Evolutionary conservation across 2,888 invertebrate species (phyloP), one percentile per base, ranked within the genome.

Genomic region (Lordiphosa fenestrarum): DNA sequence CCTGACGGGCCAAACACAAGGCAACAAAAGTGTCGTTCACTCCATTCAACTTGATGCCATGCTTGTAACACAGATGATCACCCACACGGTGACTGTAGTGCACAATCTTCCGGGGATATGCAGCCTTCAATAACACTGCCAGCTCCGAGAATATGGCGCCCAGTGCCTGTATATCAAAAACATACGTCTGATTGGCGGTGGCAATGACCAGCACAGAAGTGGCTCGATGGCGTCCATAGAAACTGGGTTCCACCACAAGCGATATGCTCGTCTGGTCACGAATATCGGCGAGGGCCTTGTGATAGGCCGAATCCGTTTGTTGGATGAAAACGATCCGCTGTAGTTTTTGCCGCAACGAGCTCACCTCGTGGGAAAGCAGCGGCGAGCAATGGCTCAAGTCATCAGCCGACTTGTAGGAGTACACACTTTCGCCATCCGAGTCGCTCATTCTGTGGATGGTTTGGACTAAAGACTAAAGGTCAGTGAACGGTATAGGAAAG

Each of bases 51-150:
- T 19, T 23, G 1, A 77, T 40, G 0, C 60, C 44, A 10, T 71
- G 51, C 6, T 35, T 23, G 12, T 62, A 23, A 6, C 19, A n/a
- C 3, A 77, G 33, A 1, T 66, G 56, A 37, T 77, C 73, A 9
- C 51, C 51, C n/a, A 80, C 55, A 0, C 77, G 76, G 46, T 77
- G 71, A 9, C 81, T 60, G n/a, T 75, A 73, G 47, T 83, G 76
- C 48, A 80, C 60, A 48, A 77, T 55, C 19, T 77, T 77, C 4
- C 54, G 38, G 0, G 77, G 77, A 33, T 21, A 12, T 4, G 53
- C 30, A 4, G 72, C 62, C 6, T 65, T 48, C 6, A 77, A 25
- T 5, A 82, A 33, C 13, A 4, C 7, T 2, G 41, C 33, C 4
- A 77, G n/a, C 12, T 70, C 62, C 3, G 41, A 41, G 10, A 44